A percentile compares a stretch with the other conserved stretches of the same genome.
Conservation (phyloP, 1,140 invertebrate genomes). For the Lepidurus arcticus region DNA sequence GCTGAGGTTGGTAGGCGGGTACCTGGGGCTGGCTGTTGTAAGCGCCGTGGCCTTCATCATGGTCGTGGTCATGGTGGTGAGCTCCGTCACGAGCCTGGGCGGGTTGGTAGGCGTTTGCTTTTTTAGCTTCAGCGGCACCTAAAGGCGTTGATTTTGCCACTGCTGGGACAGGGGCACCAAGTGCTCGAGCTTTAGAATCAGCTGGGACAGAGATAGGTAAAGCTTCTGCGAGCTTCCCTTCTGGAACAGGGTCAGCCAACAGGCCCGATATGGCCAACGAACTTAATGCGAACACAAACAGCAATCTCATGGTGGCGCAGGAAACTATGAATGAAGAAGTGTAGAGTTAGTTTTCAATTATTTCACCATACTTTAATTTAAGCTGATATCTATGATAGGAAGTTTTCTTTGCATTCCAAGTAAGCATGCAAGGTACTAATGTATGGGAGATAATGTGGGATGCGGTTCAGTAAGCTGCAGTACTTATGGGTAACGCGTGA, state of each 20-base stretch:
- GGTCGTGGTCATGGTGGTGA: conserved; percentile 31
- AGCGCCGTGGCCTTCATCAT: conserved; percentile 25
- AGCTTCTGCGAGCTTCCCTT: neutral
- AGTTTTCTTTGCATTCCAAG: too few species aligned
- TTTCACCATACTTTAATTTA: too few species aligned
- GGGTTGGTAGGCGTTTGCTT: neutral
- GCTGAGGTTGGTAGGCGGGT: conserved; percentile 22
- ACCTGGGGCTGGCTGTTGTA: conserved; percentile 27
- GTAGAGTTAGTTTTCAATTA: neutral
- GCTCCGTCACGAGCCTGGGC: conserved; percentile 32
- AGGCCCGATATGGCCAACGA: neutral
- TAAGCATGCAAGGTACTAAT: too few species aligned
- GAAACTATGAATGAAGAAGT: neutral
- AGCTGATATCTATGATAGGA: too few species aligned
- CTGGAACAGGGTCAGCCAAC: neutral
- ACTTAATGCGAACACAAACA: neutral
- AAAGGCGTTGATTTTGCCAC: neutral
- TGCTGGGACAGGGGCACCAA: neutral
- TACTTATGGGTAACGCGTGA: too few species aligned
- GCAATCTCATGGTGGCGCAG: conserved; percentile 13
- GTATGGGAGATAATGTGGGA: too few species aligned
- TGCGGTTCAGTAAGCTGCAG: too few species aligned
- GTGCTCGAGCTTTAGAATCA: neutral
- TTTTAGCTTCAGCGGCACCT: neutral
- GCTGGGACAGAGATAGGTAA: neutral